phyloP scores from a whole-genome alignment of 2,113 vertebrate species.

The Neopipo cinnamomea region DNA sequence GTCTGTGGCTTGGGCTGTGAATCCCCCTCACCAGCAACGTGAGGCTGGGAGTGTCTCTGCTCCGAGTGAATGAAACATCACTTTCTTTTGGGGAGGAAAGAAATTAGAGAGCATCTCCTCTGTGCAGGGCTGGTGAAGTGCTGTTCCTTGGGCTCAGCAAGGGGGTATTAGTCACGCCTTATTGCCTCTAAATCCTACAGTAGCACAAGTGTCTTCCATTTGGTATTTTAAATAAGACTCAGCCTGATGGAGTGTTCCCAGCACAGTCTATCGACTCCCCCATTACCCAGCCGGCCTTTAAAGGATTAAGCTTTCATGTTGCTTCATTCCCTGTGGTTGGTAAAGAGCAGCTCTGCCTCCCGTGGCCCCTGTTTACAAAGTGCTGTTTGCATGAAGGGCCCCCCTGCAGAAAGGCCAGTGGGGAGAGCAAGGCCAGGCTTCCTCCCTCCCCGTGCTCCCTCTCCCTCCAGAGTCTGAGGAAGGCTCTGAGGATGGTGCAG shows the following conservation, averaged over 20 bases:
- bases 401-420: background rate
- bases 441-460: background rate
- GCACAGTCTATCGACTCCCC: background rate
- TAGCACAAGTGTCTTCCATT: background rate
- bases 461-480: rapidly evolving
- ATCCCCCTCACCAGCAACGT: rapidly evolving
- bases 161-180: slow-evolving; percentile 17
- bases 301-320: background rate
- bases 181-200: slow-evolving; percentile 7
- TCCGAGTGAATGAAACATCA: background rate
- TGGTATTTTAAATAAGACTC: slow-evolving; percentile 23
- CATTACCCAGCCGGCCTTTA: background rate
- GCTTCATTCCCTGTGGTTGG: background rate
- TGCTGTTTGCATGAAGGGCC: background rate
- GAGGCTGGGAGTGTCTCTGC: background rate
- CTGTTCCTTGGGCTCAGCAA: background rate
- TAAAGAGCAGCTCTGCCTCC: background rate
- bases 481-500: background rate
- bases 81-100: background rate
- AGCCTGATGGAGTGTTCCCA: background rate
- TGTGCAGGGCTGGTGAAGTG: background rate
- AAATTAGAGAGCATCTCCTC: background rate
- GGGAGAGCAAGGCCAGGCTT: background rate
- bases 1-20: background rate
- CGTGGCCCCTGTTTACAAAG: background rate